Evolutionary conservation across 92 coral and sea anemone genomes (phyloP).

Genomic region (Palythoa heliodiscus): DNA sequence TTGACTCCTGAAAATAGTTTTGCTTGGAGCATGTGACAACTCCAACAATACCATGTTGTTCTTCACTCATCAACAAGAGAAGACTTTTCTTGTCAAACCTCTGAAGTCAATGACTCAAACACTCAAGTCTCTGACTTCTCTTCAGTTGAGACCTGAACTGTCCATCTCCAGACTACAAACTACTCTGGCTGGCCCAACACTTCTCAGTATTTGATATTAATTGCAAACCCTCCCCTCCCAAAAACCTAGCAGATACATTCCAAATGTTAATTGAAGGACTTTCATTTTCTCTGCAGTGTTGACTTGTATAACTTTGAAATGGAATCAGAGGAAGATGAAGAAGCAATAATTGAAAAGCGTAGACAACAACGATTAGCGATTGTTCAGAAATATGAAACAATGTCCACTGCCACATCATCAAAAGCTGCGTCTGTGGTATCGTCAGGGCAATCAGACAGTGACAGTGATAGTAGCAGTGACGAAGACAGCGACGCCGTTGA

Average conservation of each 20-base stretch:
- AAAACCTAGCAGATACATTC: not conserved
- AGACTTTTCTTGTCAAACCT: no score
- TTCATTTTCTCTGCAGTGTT: constrained; percentile 54
- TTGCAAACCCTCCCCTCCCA: no score
- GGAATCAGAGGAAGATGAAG: constrained; percentile 91
- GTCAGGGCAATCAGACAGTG: constrained; percentile 74
- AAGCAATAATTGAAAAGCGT: constrained; percentile 82
- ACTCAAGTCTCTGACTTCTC: no score
- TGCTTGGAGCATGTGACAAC: no score
- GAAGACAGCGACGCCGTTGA: constrained; percentile 78
- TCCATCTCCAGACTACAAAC: no score
- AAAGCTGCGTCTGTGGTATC: constrained; percentile 68
- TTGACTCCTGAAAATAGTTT: no score
- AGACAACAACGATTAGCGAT: constrained; percentile 83
- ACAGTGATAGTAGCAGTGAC: constrained; percentile 62
- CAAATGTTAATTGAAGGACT: not conserved
- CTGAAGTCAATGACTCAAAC: no score
- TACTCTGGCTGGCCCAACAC: no score
- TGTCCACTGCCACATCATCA: constrained; percentile 57
- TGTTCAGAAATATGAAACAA: constrained; percentile 71
- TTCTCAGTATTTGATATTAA: no score
- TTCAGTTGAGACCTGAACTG: no score
- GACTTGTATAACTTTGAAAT: constrained; percentile 92
- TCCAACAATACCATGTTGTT: no score
- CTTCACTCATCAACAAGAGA: no score